Evolutionary conservation across 2,113 vertebrate species (phyloP).

Genomic region (Paratilapia polleni): DNA sequence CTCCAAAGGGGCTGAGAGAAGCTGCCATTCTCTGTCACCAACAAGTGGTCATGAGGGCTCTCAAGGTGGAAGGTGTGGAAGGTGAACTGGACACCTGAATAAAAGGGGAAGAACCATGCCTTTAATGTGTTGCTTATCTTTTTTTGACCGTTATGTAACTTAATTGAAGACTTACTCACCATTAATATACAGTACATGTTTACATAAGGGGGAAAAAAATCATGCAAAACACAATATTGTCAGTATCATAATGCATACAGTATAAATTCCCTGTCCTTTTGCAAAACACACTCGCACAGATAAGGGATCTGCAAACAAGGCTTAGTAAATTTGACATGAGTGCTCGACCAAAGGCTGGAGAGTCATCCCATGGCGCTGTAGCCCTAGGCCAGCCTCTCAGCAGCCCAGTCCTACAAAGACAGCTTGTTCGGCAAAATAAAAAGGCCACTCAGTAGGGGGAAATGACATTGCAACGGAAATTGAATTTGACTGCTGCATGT

Average conservation of each 20-base stretch:
- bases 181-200: neutral
- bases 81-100: slow-evolving; percentile 92
- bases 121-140: neutral
- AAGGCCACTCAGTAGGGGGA: slow-evolving; percentile 48
- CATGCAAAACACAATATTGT: neutral
- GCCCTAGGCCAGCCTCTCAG: slow-evolving; percentile 61
- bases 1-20: slow-evolving; percentile 91
- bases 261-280: slow-evolving; percentile 8
- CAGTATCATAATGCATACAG: neutral
- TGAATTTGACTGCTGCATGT: slow-evolving; percentile 59
- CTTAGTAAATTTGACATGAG: slow-evolving; percentile 38
- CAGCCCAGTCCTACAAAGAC: slow-evolving; percentile 31
- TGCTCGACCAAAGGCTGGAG: slow-evolving; percentile 38
- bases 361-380: slow-evolving; percentile 28
- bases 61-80: slow-evolving; percentile 98
- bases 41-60: slow-evolving; percentile 93
- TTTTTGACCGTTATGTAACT: neutral
- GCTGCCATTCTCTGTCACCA: slow-evolving; percentile 94
- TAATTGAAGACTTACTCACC: neutral
- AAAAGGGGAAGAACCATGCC: neutral
- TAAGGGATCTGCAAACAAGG: slow-evolving; percentile 32
- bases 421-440: slow-evolving; percentile 51
- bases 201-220: neutral
- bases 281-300: slow-evolving; percentile 20
- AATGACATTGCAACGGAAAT: slow-evolving; percentile 60